Conservation (phyloP, 1,140 invertebrate species). For the Plutomurus gul region DNA sequence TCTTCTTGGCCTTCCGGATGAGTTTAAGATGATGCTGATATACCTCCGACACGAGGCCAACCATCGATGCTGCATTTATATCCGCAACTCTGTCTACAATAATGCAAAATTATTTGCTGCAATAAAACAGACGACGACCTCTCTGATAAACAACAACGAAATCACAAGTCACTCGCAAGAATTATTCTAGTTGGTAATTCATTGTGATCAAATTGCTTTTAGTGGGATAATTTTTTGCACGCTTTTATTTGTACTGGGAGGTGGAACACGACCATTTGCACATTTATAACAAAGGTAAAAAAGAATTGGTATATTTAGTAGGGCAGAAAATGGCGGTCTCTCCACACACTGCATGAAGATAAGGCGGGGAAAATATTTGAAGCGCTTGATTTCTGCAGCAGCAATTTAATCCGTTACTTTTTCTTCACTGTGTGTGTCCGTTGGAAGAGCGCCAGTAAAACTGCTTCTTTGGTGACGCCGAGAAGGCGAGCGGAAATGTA, state of each 20-base stretch:
- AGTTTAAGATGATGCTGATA: conserved; percentile 40
- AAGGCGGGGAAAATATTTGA: conserved; percentile 15
- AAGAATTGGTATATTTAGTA: conserved; percentile 13
- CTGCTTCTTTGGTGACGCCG: conserved; percentile 7
- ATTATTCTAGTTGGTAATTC: no score
- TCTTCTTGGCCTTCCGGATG: conserved; percentile 38
- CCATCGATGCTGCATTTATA: conserved; percentile 52
- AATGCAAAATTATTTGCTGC: no score
- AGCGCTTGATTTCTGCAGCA: conserved; percentile 19
- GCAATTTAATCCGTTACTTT: conserved; percentile 24
- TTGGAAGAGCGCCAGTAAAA: background rate
- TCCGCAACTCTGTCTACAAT: conserved; percentile 27
- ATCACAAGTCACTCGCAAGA: no score
- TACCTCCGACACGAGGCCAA: conserved; percentile 46
- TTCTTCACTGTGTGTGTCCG: conserved; percentile 9
- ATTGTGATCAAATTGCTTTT: no score
- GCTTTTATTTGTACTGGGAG: no score
- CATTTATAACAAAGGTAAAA: no score
- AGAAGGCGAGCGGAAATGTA: conserved; percentile 4
- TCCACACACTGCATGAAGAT: conserved; percentile 10
- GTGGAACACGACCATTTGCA: no score
- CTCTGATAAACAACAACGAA: no score
- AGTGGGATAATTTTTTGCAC: no score
- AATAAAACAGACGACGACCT: no score
- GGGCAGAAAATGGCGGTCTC: background rate